Conservation (phyloP, 1,140 invertebrate genomes). For the Dreissena rostriformis region DNA sequence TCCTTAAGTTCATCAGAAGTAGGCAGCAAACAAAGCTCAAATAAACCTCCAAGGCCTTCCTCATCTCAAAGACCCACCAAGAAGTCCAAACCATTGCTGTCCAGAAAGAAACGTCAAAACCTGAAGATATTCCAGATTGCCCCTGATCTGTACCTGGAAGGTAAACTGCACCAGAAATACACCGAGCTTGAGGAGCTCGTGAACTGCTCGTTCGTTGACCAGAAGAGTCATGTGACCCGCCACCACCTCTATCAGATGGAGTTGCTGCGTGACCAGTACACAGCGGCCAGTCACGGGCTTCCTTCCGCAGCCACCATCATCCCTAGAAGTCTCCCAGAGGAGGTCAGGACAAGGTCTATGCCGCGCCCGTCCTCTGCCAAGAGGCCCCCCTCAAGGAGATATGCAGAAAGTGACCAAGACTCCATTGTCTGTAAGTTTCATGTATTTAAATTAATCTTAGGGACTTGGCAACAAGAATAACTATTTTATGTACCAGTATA, state of each 20-base stretch:
- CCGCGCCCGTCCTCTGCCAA: constrained; percentile 36
- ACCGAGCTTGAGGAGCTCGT: constrained; percentile 53
- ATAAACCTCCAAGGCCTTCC: constrained; percentile 8
- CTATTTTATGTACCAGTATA: not conserved
- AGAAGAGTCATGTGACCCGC: constrained; percentile 51
- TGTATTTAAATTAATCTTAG: not conserved
- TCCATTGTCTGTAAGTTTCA: constrained; percentile 13
- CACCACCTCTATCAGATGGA: constrained; percentile 60
- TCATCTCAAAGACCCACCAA: constrained; percentile 1
- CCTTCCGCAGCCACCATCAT: constrained; percentile 40
- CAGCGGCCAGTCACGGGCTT: constrained; percentile 44
- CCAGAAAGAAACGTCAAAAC: constrained; percentile 32
- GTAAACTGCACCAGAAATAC: constrained; percentile 60
- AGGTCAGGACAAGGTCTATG: constrained; percentile 29
- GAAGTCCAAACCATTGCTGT: constrained; percentile 43
- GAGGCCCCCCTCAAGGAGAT: not conserved
- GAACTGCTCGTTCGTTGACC: constrained; percentile 46
- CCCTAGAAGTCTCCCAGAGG: constrained; percentile 49
- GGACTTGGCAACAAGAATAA: not conserved
- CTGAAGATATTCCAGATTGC: constrained; percentile 49
- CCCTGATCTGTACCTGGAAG: constrained; percentile 43
- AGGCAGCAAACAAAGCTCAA: constrained; percentile 1
- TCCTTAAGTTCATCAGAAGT: constrained; percentile 12
- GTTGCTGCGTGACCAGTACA: constrained; percentile 57
- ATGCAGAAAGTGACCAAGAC: constrained; percentile 4